These are phyloP conservation scores for Gymnosoma rotundatum DNA, from an alignment of 2,888 invertebrate genomes.

Conservation along the genomic window DNA sequence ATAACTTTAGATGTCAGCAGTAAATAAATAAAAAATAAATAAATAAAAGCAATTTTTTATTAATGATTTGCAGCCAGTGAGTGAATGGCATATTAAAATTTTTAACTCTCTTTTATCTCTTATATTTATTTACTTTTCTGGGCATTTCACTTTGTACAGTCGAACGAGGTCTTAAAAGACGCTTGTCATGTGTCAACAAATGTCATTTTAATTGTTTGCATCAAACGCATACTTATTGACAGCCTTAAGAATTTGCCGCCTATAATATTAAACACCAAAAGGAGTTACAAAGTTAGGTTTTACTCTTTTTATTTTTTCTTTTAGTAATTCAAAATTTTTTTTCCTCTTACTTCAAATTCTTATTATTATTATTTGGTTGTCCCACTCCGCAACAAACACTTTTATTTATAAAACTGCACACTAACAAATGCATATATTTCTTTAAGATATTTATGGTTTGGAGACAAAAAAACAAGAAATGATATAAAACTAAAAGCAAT, in stretches of 20 bases:
- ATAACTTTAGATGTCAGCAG: no score
- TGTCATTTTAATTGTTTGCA: slow-evolving; percentile 73
- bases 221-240: slow-evolving; percentile 67
- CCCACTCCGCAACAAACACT: slow-evolving; percentile 52
- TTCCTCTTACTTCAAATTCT: slow-evolving; percentile 4
- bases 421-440: slow-evolving; percentile 30
- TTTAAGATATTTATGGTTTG: slow-evolving; percentile 50
- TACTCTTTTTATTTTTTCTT: slow-evolving; percentile 19
- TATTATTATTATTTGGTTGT: slow-evolving; percentile 47
- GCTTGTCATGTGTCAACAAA: slow-evolving; percentile 71
- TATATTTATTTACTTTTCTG: background rate
- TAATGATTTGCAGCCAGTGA: slow-evolving; percentile 29
- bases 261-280: slow-evolving; percentile 41
- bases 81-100: slow-evolving; percentile 32
- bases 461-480: slow-evolving; percentile 28
- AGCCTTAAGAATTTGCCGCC: slow-evolving; percentile 65
- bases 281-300: slow-evolving; percentile 22
- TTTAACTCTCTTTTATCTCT: slow-evolving; percentile 13
- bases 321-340: background rate
- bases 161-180: slow-evolving; percentile 54
- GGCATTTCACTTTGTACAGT: slow-evolving; percentile 33
- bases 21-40: slow-evolving; percentile 1
- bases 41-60: slow-evolving; percentile 52
- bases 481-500: slow-evolving; percentile 16
- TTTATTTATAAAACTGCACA: slow-evolving; percentile 60